Evolutionary conservation across 2,113 vertebrate species (phyloP).

Genomic region (Varanus komodoensis): DNA sequence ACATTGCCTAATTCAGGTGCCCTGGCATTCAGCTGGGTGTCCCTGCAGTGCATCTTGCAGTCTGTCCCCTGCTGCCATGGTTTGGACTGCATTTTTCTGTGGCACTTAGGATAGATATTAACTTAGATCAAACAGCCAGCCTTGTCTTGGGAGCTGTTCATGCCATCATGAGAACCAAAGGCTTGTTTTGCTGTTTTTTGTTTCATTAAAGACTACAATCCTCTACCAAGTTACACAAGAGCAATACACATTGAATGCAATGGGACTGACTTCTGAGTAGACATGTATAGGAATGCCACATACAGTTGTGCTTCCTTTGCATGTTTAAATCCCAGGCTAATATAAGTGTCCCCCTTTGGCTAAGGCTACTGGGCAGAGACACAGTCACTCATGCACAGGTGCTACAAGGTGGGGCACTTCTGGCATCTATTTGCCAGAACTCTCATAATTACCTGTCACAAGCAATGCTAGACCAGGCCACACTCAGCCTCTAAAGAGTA

Average conservation of each 20-base stretch:
- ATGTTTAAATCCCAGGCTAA: background rate
- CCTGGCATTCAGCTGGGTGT: background rate
- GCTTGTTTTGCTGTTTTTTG: background rate
- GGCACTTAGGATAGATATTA: too few species aligned
- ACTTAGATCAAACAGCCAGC: background rate
- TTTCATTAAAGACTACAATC: too few species aligned
- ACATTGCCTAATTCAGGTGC: background rate
- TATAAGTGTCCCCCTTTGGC: background rate
- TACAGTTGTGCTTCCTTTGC: background rate
- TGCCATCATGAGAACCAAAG: background rate
- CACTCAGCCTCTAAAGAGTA: background rate
- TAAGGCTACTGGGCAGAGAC: background rate
- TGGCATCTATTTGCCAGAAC: too few species aligned
- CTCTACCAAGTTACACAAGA: background rate
- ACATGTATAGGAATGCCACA: background rate
- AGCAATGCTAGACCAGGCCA: background rate
- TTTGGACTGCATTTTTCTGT: background rate
- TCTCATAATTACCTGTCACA: background rate
- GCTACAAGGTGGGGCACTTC: background rate
- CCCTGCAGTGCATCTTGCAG: background rate
- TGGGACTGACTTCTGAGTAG: background rate
- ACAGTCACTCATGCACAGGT: background rate
- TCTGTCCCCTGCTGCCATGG: background rate
- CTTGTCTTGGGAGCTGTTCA: too few species aligned
- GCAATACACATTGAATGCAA: background rate